Base-by-base conservation (phyloP, 2,797 vertebrate genomes). In the Chaetodon trifasciatus region DNA sequence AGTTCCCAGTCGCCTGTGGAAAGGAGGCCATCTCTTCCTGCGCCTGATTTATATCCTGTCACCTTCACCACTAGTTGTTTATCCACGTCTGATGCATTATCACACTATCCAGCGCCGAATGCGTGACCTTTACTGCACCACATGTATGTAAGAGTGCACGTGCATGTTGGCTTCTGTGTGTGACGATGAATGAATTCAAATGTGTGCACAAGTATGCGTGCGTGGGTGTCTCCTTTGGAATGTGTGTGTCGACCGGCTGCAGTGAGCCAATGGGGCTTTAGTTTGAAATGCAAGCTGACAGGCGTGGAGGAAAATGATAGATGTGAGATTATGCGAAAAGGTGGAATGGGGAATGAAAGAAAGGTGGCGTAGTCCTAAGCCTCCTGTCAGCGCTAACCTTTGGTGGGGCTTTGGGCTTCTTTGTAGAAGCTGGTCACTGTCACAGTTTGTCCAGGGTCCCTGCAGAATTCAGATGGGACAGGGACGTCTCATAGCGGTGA, bases 301-400 rank as follows among this genome's bases (percentile, higher is more conserved):
- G 89, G 60, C 80, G 35, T 76, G 78, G 63, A 78, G 80, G 69
- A 78, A 91, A 86, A 82, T 88, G 89, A 92, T 91, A 84, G 89
- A 93, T 93, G 87, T 88, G 88, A 87, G 88, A 93, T 93, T 92
- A 90, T 89, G 81, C 63, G 53, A 74, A 76, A 77, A 82, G 82
- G 79, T 72, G 81, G 76, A 86, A 83, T 21, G 24, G 64, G 57
- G 83, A 76, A 81, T 88, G 71, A 75, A 86, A 79, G 70, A 71
- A 46, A 40, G 32, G 63, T 15, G 47, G 79, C 76, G 24, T 68
- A 23, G 76, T 76, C 86, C 79, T 89, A 88, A 94, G 82, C 86
- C 83, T 83, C 74, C 87, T 93, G 92, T 94, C 93, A 92, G 78
- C 1, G 79, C 82, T 92, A 92, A 95, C 94, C 93, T 95, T 95